Conservation (phyloP, 64 coral and sea anemone species). For the Platygyra sinensis region DNA sequence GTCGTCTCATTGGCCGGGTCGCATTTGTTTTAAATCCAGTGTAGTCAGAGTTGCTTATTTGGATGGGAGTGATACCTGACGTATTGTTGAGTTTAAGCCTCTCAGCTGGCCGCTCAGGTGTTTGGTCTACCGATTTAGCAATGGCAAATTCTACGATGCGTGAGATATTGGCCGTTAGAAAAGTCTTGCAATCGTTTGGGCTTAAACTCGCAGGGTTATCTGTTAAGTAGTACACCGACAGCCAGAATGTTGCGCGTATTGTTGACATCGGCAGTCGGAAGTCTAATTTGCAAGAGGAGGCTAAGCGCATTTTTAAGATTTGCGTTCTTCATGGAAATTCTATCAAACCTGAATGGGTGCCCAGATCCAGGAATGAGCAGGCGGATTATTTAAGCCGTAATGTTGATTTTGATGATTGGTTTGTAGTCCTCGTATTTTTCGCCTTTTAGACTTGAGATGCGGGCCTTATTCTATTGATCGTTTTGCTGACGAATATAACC, state of each 20-base stretch:
- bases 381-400: neutral
- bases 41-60: constrained; percentile 55
- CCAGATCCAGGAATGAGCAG: neutral
- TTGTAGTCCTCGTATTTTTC: too few species aligned
- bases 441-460: constrained; percentile 16
- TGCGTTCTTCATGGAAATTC: constrained; percentile 18
- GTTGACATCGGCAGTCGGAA: constrained; percentile 17
- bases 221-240: constrained; percentile 30
- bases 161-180: constrained; percentile 31
- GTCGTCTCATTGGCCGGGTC: constrained; percentile 20
- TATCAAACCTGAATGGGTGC: constrained; percentile 33
- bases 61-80: constrained; percentile 43
- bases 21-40: constrained; percentile 66
- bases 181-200: constrained; percentile 41
- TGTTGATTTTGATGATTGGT: constrained; percentile 14
- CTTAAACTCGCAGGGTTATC: neutral
- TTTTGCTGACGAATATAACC: neutral
- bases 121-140: constrained; percentile 31
- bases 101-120: constrained; percentile 51
- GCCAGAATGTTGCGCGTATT: constrained; percentile 54
- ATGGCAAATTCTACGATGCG: constrained; percentile 35
- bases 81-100: constrained; percentile 48
- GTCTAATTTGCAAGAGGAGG: constrained; percentile 17
- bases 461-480: constrained; percentile 17
- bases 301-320: constrained; percentile 18